Evolutionary conservation across 2,888 invertebrate species (phyloP), one percentile per base, ranked within the genome.

Genomic region (Glomeris marginata): DNA sequence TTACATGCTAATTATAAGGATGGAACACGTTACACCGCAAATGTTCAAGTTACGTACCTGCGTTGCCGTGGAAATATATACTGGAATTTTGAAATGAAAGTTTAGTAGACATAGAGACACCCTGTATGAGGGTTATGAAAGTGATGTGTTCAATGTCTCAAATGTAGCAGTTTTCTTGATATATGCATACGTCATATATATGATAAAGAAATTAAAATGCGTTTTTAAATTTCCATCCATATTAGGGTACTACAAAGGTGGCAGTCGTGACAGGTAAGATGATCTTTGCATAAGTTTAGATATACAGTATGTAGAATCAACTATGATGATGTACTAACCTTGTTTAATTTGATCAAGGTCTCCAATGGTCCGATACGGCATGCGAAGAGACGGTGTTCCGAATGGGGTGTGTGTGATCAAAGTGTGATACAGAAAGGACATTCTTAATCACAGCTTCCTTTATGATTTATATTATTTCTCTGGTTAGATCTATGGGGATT

Each of bases 401-500:
- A 64, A 63, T 58, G 64, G 64, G 56, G 64, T 64, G 59, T 53
- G 62, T 41, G 21, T n/a, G n/a, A n/a, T n/a, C n/a, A n/a, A 16
- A 22, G 45, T 47, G 13, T 47, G 44, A 8, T 47, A 34, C 15
- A 47, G 8, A 21, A 37, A 22, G 13, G 13, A 2, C n/a, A 13
- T n/a, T 36, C 2, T 18, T 40, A 16, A 13, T 5, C 38, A 50
- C 3, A 6, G 22, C 43, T 20, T 5, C 10, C 18, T 43, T n/a
- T n/a, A 8, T 41, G 2, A 16, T 20, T 51, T 35, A 42, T 52
- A 43, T 28, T 21, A 16, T 57, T 41, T 53, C 50, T 45, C 38
- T n/a, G 58, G 59, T 43, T 59, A 64, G 63, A 61, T 60, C 0
- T 65, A 64, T 28, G 85, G 84, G 13, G 87, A 88, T 63, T 88